Percentiles rank a stretch among this genome's conserved stretches.
Evolutionary conservation across 2,888 invertebrate genomes (phyloP).

Genomic region (Dusona sp.): DNA sequence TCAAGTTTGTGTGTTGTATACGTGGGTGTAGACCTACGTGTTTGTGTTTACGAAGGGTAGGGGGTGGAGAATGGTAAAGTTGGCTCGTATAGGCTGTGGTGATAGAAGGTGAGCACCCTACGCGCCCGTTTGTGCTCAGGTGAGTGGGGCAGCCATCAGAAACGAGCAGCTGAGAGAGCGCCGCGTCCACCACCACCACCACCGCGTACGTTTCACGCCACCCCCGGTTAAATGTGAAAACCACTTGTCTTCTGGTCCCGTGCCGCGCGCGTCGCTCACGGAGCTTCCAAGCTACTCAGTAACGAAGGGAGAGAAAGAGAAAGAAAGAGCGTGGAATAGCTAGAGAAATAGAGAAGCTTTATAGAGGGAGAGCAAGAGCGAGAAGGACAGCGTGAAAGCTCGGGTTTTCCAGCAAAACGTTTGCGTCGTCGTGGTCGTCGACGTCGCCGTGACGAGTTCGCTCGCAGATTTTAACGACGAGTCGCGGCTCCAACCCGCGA

Average conservation of each 20-base stretch:
- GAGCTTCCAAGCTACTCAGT: slow-evolving; percentile 54
- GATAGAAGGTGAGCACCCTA: slow-evolving; percentile 67
- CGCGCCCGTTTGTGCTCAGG: slow-evolving; percentile 65
- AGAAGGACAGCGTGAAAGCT: slow-evolving; percentile 36
- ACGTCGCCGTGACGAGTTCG: slow-evolving; percentile 57
- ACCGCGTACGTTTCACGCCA: slow-evolving; percentile 62
- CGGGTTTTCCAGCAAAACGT: slow-evolving; percentile 65
- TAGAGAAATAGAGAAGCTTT: slow-evolving; percentile 47
- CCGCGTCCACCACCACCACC: slow-evolving; percentile 53
- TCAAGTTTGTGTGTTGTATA: not conserved
- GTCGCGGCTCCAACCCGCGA: slow-evolving; percentile 14
- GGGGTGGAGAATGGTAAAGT: slow-evolving; percentile 41
- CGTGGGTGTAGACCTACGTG: slow-evolving; percentile 6
- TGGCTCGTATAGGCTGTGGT: slow-evolving; percentile 31
- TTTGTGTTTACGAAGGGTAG: slow-evolving; percentile 16
- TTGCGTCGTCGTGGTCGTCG: slow-evolving; percentile 57
- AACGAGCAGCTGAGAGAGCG: slow-evolving; percentile 33
- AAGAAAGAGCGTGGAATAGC: slow-evolving; percentile 42
- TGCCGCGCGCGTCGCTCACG: slow-evolving; percentile 60
- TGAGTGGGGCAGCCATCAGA: slow-evolving; percentile 69
- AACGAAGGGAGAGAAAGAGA: slow-evolving; percentile 59
- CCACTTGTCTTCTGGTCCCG: slow-evolving; percentile 75
- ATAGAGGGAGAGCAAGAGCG: slow-evolving; percentile 30
- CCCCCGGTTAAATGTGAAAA: slow-evolving; percentile 79
- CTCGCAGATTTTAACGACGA: slow-evolving; percentile 63